Evolutionary conservation across 2,888 invertebrate genomes (phyloP).

Genomic region (Epirrhoe tristata): DNA sequence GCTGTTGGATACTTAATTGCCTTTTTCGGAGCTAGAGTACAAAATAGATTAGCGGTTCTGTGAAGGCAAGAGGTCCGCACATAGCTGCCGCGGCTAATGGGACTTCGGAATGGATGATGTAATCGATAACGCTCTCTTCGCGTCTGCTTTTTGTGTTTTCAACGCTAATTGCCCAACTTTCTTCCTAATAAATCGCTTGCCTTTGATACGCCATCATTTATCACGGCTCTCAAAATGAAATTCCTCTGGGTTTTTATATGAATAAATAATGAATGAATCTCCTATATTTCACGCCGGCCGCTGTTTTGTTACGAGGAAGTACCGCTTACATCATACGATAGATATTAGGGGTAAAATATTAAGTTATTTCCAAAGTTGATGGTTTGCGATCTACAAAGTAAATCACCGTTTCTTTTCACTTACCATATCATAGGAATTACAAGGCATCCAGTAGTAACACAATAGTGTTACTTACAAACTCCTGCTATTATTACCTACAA

Average conservation of each 20-base stretch:
- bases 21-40: slow-evolving; percentile 22
- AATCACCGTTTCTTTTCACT: background rate
- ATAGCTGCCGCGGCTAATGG: slow-evolving; percentile 58
- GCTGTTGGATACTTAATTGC: slow-evolving; percentile 7
- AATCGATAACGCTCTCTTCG: slow-evolving; percentile 64
- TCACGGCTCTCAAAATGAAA: slow-evolving; percentile 50
- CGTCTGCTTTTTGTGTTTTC: slow-evolving; percentile 71
- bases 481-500: too few relatives aligned
- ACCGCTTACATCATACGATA: slow-evolving; percentile 27
- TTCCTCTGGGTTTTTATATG: slow-evolving; percentile 49
- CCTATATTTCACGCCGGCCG: slow-evolving; percentile 41
- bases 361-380: slow-evolving; percentile 38
- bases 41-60: slow-evolving; percentile 29
- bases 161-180: slow-evolving; percentile 71
- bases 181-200: slow-evolving; percentile 65
- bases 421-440: background rate
- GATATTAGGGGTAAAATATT: slow-evolving; percentile 11
- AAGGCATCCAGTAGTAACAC: too few relatives aligned
- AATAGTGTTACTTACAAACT: too few relatives aligned
- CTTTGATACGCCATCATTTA: slow-evolving; percentile 67
- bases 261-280: slow-evolving; percentile 49
- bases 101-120: slow-evolving; percentile 66
- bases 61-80: slow-evolving; percentile 34
- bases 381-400: slow-evolving; percentile 11
- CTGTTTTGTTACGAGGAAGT: slow-evolving; percentile 41